phyloP scores from a whole-genome alignment of 35 echinoderm and acorn worm genomes.

The Chiridota heheva region DNA sequence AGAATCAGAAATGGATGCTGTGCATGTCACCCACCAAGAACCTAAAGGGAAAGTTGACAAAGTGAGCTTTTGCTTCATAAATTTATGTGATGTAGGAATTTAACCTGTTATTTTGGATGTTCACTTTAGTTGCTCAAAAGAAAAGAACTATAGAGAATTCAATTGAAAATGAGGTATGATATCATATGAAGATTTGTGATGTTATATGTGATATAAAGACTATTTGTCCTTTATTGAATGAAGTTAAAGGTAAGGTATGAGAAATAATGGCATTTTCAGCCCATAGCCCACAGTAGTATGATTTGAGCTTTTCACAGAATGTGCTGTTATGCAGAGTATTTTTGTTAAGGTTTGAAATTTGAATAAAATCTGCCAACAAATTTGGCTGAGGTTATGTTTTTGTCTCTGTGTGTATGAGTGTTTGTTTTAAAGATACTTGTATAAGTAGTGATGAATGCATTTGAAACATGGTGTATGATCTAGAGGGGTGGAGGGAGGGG shows the following conservation, averaged over 20 bases:
- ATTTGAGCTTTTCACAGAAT: no score
- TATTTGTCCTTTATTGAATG: not conserved
- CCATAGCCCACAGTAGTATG: no score
- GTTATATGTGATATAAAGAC: not conserved
- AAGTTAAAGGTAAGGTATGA: not conserved
- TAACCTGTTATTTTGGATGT: no score
- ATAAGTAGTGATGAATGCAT: no score
- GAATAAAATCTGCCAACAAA: not conserved
- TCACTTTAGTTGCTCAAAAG: no score
- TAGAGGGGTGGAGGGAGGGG: no score
- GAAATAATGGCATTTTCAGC: no score
- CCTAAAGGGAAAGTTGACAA: conserved; percentile 60
- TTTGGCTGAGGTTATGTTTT: not conserved
- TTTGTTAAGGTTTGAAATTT: not conserved
- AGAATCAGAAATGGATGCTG: conserved; percentile 57
- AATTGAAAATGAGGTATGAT: not conserved
- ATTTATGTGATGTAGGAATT: no score
- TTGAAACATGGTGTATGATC: no score
- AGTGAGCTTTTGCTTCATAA: conserved; percentile 23
- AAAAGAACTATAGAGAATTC: not conserved
- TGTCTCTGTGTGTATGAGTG: no score
- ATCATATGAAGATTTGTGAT: not conserved
- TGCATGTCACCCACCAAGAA: conserved; percentile 67
- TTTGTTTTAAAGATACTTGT: no score
- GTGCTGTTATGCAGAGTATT: not conserved